A percentile compares a stretch with the other conserved stretches of the same genome.
phyloP scores from a whole-genome alignment of 53 echinoderm and acorn worm species.

The Actinopyga echinites region DNA sequence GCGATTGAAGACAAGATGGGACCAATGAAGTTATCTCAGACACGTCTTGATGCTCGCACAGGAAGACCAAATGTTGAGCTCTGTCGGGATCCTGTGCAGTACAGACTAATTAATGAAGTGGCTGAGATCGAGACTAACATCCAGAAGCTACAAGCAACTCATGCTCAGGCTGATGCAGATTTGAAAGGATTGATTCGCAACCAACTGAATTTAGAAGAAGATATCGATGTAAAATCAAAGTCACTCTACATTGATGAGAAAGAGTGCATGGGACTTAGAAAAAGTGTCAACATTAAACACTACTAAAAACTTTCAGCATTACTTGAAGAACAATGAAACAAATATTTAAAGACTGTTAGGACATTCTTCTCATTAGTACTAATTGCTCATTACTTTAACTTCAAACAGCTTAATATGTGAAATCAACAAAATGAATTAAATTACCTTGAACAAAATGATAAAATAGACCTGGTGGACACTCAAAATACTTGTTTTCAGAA shows the following conservation, averaged over 20 bases:
- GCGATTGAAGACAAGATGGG: slow-evolving; percentile 82
- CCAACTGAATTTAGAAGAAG: slow-evolving; percentile 91
- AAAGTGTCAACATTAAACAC: slow-evolving; percentile 92
- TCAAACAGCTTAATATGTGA: no score
- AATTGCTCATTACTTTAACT: no score
- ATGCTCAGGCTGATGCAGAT: slow-evolving; percentile 75
- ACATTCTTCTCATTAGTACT: no score
- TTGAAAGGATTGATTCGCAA: slow-evolving; percentile 92
- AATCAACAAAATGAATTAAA: no score
- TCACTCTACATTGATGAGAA: slow-evolving; percentile 81
- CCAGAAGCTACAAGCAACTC: slow-evolving; percentile 63
- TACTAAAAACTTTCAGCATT: slow-evolving; percentile 37
- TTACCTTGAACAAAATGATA: no score
- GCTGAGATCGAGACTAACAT: slow-evolving; percentile 83
- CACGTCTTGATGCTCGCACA: slow-evolving; percentile 83
- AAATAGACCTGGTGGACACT: no score
- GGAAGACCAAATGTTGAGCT: slow-evolving; percentile 93
- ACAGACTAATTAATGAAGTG: slow-evolving; percentile 91
- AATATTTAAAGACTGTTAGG: no score
- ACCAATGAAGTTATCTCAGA: slow-evolving; percentile 87
- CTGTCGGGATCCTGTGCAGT: slow-evolving; percentile 96
- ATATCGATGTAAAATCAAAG: slow-evolving; percentile 88
- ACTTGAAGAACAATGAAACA: no score
- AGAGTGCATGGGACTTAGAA: slow-evolving; percentile 92
- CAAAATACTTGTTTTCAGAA: no score